Evolutionary conservation across 2,888 invertebrate genomes (phyloP), one percentile per base, ranked within the genome.

Genomic region (Drosophila greeni): DNA sequence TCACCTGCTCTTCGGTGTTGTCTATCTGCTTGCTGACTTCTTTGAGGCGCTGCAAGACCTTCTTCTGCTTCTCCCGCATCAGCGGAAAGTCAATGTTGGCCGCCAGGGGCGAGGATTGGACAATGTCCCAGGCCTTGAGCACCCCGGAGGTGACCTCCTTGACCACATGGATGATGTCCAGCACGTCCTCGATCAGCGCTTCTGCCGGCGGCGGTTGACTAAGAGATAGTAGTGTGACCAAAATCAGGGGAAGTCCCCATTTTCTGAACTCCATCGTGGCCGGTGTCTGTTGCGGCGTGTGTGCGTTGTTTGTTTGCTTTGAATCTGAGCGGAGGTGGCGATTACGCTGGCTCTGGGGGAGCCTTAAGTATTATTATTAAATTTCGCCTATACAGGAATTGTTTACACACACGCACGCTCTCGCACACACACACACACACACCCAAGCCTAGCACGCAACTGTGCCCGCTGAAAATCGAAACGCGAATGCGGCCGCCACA

Each of bases 41-140:
- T 67, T 81, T 89, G 68, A 91, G 87, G 5, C 91, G 90, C 54
- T 90, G 88, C 76, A 93, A 86, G n/a, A 93, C 90, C 83, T 91
- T 90, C 60, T 90, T 89, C 77, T 94, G 93, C 74, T 91, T 91
- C 74, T 91, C 90, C 52, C 91, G 90, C 54, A 92, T 87, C 51
- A 93, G 86, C 4, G 94, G 93, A 53, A 92, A 87, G 16, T 91
- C 91, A 7, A 92, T 90, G 1, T 91, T 91, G 8, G 90, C 88
- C 23, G 90, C 88, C 2, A 89, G 78, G 72, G 91, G 90, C 53
- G 91, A 90, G 23, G 91, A 90, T 53, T 92, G 92, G 29, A 93
- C 89, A 14, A 93, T 83, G 73, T 93, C 92, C 93, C 93, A 93
- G 24, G 92, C 90, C 75, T 91, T 91, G 2, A 92, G 87, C 31